Conservation (phyloP, 2,888 invertebrate genomes). For the Acleris sparsana region DNA sequence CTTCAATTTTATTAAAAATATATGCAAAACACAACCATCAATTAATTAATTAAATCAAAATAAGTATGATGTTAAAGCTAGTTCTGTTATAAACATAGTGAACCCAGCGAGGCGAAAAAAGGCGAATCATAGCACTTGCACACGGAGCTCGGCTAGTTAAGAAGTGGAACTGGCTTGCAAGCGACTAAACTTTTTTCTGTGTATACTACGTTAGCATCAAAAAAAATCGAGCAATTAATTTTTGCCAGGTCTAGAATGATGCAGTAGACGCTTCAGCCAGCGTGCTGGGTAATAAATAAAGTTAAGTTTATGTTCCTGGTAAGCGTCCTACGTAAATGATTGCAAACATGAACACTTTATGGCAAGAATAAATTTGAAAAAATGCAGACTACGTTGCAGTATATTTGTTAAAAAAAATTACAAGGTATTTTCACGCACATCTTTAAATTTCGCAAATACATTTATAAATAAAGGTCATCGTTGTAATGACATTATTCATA, state of each 20-base stretch:
- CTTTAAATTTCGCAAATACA: no score
- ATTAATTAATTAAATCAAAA: no score
- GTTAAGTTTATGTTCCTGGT: not conserved
- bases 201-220: conserved; percentile 6
- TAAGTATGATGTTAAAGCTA: conserved; percentile 30
- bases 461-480: no score
- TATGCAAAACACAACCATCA: no score
- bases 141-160: conserved; percentile 52
- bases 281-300: no score
- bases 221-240: conserved; percentile 21
- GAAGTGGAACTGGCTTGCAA: conserved; percentile 37
- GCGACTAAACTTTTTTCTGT: conserved; percentile 20
- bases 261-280: conserved; percentile 6
- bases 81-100: conserved; percentile 64
- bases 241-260: conserved; percentile 15
- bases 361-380: conserved; percentile 2
- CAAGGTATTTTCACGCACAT: no score
- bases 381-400: not conserved
- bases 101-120: conserved; percentile 66
- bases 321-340: conserved; percentile 11
- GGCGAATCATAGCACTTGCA: conserved; percentile 66
- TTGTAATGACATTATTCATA: no score
- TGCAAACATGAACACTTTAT: conserved; percentile 15
- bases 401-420: no score
- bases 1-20: no score